phyloP scores from a whole-genome alignment of 1,140 invertebrate genomes.

The Drosophila ambigua region DNA sequence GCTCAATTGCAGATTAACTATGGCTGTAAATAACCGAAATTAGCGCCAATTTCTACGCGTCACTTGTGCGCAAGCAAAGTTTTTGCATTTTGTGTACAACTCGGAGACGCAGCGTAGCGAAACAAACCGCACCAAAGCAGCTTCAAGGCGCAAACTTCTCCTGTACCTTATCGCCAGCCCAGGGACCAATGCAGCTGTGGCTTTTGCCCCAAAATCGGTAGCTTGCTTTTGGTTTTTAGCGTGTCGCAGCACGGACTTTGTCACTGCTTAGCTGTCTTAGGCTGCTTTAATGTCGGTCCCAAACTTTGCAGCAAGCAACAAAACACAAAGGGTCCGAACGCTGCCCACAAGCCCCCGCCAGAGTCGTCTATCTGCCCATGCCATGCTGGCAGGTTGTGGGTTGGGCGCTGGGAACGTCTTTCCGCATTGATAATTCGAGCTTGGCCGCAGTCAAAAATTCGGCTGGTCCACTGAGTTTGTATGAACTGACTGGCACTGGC shows the following conservation, averaged over 20 bases:
- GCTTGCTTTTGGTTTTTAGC: conserved; percentile 9
- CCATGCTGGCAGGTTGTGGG: too few relatives aligned
- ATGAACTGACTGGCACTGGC: background rate
- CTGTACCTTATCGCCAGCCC: conserved; percentile 14
- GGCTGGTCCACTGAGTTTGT: background rate
- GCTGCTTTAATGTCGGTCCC: conserved; percentile 13
- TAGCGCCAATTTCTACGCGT: too few relatives aligned
- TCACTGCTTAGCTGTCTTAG: conserved; percentile 37
- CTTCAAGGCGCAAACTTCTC: conserved; percentile 15
- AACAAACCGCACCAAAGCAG: conserved; percentile 43
- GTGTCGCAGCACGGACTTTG: conserved; percentile 26
- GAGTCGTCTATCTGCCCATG: too few relatives aligned
- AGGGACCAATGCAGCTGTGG: conserved; percentile 26
- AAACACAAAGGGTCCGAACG: conserved; percentile 1
- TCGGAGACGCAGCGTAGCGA: background rate
- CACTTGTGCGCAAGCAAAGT: background rate
- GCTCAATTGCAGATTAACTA: too few relatives aligned
- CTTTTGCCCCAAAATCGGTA: conserved; percentile 23
- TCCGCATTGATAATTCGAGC: conserved; percentile 16
- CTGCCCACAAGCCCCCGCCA: too few relatives aligned
- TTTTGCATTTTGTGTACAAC: conserved; percentile 17
- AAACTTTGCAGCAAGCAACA: too few relatives aligned
- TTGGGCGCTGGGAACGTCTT: background rate
- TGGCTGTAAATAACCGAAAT: too few relatives aligned
- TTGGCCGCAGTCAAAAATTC: conserved; percentile 5